Evolutionary conservation across 2,888 invertebrate genomes (phyloP).

Genomic region (Fragum whitleyi): DNA sequence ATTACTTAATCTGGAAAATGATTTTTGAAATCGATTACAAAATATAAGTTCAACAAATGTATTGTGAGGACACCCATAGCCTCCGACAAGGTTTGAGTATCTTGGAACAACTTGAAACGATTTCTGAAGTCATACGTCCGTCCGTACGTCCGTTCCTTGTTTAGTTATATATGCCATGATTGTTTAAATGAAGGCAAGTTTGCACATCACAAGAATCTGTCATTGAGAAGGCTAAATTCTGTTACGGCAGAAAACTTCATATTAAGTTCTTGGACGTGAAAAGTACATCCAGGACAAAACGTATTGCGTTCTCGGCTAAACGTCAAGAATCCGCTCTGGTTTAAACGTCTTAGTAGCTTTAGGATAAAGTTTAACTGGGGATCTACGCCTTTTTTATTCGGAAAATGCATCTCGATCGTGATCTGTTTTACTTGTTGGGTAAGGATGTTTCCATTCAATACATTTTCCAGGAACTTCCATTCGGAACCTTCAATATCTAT

Average conservation of each 20-base stretch:
- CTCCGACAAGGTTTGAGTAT: too few relatives aligned
- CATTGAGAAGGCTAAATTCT: not conserved
- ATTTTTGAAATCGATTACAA: too few relatives aligned
- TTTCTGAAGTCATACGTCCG: too few relatives aligned
- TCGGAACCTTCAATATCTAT: not conserved
- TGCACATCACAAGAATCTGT: not conserved
- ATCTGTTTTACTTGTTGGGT: not conserved
- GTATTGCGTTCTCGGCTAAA: not conserved
- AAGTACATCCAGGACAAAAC: not conserved
- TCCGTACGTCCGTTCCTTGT: too few relatives aligned
- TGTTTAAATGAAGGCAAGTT: too few relatives aligned
- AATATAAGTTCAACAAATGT: too few relatives aligned
- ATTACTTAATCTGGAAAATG: too few relatives aligned
- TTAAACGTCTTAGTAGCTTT: not conserved
- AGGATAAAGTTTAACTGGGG: not conserved
- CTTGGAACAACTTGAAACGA: too few relatives aligned
- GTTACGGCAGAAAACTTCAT: not conserved
- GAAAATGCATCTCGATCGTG: not conserved
- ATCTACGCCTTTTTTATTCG: not conserved
- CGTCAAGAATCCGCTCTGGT: not conserved
- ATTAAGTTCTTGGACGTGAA: not conserved
- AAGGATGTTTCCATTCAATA: not conserved
- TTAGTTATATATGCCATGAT: too few relatives aligned
- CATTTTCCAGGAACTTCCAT: not conserved
- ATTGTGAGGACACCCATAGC: too few relatives aligned